Percentiles rank a stretch among this genome's conserved stretches.
These are phyloP conservation scores for Elaphurus davidianus DNA, from an alignment of 2,113 vertebrate species.

Conservation along the genomic window DNA sequence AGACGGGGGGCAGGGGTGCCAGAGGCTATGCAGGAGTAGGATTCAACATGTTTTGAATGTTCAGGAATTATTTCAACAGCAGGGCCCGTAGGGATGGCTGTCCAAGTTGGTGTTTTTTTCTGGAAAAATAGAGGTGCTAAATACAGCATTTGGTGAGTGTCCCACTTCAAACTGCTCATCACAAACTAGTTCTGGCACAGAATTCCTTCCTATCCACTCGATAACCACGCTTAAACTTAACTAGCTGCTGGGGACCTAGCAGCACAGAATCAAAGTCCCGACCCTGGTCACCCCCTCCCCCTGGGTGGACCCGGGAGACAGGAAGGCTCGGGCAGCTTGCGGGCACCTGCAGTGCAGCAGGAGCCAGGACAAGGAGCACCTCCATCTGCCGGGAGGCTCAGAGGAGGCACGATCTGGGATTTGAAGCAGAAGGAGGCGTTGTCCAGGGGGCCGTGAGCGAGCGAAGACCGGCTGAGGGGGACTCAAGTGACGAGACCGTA, in stretches of 20 bases:
- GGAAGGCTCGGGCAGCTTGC: not conserved
- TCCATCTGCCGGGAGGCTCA: not conserved
- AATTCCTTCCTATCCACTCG: not conserved
- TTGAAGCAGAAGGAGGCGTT: not conserved
- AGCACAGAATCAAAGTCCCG: no score
- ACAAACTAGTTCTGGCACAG: not conserved
- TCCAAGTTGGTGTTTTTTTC: conserved; percentile 39
- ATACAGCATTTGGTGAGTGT: conserved; percentile 48
- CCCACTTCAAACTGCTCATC: conserved; percentile 55
- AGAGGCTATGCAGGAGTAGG: not conserved
- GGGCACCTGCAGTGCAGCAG: not conserved
- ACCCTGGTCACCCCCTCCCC: not conserved
- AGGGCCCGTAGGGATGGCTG: not conserved
- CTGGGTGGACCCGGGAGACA: not conserved
- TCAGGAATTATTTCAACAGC: conserved; percentile 50
- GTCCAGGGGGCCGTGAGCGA: not conserved
- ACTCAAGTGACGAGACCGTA: no score
- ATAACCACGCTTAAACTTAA: not conserved
- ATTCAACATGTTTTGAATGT: conserved; percentile 7
- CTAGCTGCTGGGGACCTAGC: not conserved
- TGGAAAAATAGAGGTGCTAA: conserved; percentile 43
- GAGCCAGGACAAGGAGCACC: not conserved
- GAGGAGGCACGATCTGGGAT: not conserved
- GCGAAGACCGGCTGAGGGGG: not conserved
- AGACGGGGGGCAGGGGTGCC: not conserved